phyloP scores from a whole-genome alignment of 1,140 invertebrate genomes.

The Diuraphis noxia region DNA sequence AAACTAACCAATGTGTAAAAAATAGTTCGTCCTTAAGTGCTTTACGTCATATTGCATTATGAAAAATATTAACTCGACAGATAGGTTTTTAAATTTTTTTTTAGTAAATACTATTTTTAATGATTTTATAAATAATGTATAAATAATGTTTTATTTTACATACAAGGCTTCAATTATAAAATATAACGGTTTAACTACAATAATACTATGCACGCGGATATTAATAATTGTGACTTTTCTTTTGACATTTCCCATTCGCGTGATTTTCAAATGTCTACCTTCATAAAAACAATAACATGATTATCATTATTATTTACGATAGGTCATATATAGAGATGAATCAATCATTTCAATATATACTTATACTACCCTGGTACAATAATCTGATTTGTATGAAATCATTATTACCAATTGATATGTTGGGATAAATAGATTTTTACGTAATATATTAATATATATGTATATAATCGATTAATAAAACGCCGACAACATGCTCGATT shows the following conservation, averaged over 20 bases:
- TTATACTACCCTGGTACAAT: not conserved
- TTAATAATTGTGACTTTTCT: not conserved
- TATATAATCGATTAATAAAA: constrained; percentile 8
- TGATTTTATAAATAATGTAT: not conserved
- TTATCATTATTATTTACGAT: not conserved
- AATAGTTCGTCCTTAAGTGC: no score
- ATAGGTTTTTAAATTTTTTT: not conserved
- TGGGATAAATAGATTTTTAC: not conserved
- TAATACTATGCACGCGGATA: no score
- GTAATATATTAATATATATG: not conserved
- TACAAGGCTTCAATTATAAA: no score
- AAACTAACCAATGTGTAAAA: not conserved
- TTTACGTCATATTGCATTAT: no score
- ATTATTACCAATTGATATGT: constrained; percentile 1
- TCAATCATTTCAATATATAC: not conserved
- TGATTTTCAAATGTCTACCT: not conserved
- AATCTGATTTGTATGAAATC: not conserved
- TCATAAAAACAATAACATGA: not conserved
- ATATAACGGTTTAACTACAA: no score
- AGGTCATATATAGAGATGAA: not conserved
- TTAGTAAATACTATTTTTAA: not conserved
- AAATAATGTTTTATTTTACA: no score
- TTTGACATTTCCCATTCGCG: not conserved
- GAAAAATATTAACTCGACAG: not conserved
- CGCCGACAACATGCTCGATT: not conserved